Evolutionary conservation across 2,113 vertebrate genomes (phyloP).

Genomic region (Melanotaenia duboulayi): DNA sequence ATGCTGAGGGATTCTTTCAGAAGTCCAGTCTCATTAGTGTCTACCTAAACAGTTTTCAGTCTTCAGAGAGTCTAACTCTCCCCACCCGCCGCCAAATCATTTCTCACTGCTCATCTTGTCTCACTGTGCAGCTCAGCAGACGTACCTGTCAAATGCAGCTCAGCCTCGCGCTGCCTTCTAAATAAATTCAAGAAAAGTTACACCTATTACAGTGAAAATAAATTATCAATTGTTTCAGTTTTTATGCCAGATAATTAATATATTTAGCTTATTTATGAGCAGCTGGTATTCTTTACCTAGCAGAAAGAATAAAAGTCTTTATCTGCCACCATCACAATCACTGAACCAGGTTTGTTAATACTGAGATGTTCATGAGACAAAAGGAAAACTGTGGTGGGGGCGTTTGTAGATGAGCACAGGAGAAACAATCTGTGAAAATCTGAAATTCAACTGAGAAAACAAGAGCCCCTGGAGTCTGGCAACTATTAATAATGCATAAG

Average conservation of each 20-base stretch:
- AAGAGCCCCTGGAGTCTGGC: constrained; percentile 48
- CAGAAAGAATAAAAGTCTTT: constrained; percentile 25
- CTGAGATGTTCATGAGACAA: not conserved
- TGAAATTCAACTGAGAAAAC: constrained; percentile 34
- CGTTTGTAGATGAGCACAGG: constrained; percentile 1
- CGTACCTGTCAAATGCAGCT: constrained; percentile 23
- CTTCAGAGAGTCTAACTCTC: constrained; percentile 11
- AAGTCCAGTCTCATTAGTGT: constrained; percentile 28
- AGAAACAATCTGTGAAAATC: constrained; percentile 23
- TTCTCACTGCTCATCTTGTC: constrained; percentile 31
- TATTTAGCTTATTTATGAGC: constrained; percentile 38
- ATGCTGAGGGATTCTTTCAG: constrained; percentile 3
- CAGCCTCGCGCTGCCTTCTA: constrained; percentile 3
- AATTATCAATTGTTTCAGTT: constrained; percentile 17
- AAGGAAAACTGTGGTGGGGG: constrained; percentile 4
- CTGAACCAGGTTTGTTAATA: constrained; percentile 30
- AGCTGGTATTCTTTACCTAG: constrained; percentile 16
- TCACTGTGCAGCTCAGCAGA: constrained; percentile 27
- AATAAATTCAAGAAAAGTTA: constrained; percentile 18
- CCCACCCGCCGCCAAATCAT: constrained; percentile 19
- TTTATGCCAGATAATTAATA: constrained; percentile 28
- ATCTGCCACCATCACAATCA: not conserved
- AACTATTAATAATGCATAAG: constrained; percentile 75
- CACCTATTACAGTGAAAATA: constrained; percentile 9
- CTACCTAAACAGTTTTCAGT: constrained; percentile 11